phyloP scores from a whole-genome alignment of 2,888 invertebrate genomes.

The Drosophila falleni region DNA sequence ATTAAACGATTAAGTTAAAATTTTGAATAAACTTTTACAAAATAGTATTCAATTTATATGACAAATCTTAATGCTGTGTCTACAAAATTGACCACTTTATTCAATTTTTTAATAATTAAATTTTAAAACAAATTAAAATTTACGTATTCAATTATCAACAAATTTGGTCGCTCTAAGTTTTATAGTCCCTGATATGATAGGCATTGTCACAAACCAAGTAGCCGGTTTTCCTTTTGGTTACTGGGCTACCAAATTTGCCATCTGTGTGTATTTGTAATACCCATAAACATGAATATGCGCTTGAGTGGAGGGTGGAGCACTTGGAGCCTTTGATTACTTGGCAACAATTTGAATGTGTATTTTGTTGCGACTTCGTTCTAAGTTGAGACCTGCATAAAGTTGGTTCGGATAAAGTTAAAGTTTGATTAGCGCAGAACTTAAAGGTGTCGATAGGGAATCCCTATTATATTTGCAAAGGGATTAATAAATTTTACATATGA shows the following conservation, averaged over 20 bases:
- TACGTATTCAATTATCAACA: too few relatives aligned
- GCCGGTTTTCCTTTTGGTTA: not conserved
- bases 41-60: too few relatives aligned
- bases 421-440: constrained; percentile 49
- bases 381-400: constrained; percentile 36
- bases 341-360: constrained; percentile 46
- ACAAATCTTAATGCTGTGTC: too few relatives aligned
- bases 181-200: too few relatives aligned
- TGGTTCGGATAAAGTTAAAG: constrained; percentile 38
- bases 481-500: not conserved
- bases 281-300: constrained; percentile 12
- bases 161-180: too few relatives aligned
- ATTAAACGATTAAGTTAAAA: too few relatives aligned
- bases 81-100: too few relatives aligned
- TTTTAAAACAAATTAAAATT: too few relatives aligned
- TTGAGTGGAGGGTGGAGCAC: constrained; percentile 24
- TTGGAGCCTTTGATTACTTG: constrained; percentile 52
- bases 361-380: constrained; percentile 17
- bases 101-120: too few relatives aligned
- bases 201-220: too few relatives aligned
- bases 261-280: constrained; percentile 12
- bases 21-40: too few relatives aligned
- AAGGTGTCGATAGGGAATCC: not conserved
- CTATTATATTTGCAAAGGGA: not conserved
- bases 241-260: constrained; percentile 37